Conservation (phyloP, 2,888 invertebrate species). For the Ferdinandea cuprea region DNA sequence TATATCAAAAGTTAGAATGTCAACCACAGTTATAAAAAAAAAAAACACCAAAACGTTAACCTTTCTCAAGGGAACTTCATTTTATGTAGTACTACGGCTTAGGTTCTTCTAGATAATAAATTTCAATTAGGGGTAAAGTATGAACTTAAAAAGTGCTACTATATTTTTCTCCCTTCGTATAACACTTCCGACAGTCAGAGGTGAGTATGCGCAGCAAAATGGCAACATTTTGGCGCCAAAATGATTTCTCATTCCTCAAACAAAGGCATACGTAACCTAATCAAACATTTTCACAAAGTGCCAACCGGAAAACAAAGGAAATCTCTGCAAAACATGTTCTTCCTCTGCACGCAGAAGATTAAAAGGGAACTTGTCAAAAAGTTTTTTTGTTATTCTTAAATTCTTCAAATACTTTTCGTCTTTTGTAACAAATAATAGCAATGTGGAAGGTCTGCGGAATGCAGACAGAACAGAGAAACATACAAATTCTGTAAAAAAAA, state of each 20-base stretch:
- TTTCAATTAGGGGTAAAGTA: conserved; percentile 30
- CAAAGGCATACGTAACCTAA: neutral
- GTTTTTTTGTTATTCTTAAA: conserved; percentile 12
- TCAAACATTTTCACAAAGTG: neutral
- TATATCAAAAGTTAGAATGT: conserved; percentile 30
- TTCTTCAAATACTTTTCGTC: conserved; percentile 23
- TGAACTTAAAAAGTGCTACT: neutral
- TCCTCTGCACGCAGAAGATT: conserved; percentile 21
- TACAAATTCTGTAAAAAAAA: conserved; percentile 34
- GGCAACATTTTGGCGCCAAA: conserved; percentile 29
- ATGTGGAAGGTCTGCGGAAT: conserved; percentile 44
- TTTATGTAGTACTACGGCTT: conserved; percentile 45
- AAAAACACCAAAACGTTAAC: conserved; percentile 39
- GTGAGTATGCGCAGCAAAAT: conserved; percentile 36
- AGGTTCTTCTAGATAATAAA: conserved; percentile 50
- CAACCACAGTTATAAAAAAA: conserved; percentile 24
- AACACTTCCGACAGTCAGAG: conserved; percentile 12
- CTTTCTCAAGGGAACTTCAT: conserved; percentile 47
- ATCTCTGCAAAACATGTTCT: conserved; percentile 6
- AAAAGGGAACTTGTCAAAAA: conserved; percentile 42
- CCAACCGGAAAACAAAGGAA: neutral
- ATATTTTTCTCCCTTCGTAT: conserved; percentile 7
- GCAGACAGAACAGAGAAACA: conserved; percentile 33
- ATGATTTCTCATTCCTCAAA: neutral
- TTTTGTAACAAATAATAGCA: conserved; percentile 28